Percentiles rank a stretch among this genome's conserved stretches.
Evolutionary conservation across 2,888 invertebrate genomes (phyloP).

Genomic region (Dryomyza anilis): DNA sequence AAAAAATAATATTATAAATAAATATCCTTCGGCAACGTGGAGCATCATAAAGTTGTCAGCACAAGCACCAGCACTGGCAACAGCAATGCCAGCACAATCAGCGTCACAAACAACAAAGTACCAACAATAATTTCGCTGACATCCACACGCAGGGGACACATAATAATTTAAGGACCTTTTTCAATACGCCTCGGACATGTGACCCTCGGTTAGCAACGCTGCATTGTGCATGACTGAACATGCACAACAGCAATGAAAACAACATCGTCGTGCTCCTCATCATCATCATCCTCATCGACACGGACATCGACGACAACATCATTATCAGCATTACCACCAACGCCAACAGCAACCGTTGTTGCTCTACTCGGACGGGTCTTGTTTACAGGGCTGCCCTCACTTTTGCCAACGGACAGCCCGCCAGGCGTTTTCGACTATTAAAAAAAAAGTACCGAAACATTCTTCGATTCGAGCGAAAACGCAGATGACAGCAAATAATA

Average conservation of each 20-base stretch:
- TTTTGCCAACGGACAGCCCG: not conserved
- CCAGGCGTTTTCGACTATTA: no score
- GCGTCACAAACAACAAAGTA: not conserved
- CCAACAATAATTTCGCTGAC: conserved; percentile 20
- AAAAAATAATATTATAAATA: not conserved
- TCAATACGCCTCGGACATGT: not conserved
- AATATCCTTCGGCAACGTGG: not conserved
- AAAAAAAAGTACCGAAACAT: no score
- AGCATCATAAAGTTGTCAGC: not conserved
- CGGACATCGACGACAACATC: no score
- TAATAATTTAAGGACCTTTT: conserved; percentile 18
- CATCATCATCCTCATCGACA: no score
- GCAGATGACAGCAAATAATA: not conserved
- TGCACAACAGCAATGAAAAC: not conserved
- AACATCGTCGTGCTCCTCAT: not conserved
- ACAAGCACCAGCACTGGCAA: not conserved
- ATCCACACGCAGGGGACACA: conserved; percentile 18
- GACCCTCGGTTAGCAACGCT: not conserved
- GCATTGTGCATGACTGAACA: not conserved
- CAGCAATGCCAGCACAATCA: not conserved
- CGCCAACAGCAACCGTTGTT: not conserved
- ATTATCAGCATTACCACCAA: not conserved
- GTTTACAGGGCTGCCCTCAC: not conserved
- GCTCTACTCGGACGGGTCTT: not conserved
- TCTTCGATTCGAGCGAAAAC: no score